A percentile compares a stretch with the other conserved stretches of the same genome.
Evolutionary conservation across 2,888 invertebrate genomes (phyloP).

Genomic region (Cordilura impudica): DNA sequence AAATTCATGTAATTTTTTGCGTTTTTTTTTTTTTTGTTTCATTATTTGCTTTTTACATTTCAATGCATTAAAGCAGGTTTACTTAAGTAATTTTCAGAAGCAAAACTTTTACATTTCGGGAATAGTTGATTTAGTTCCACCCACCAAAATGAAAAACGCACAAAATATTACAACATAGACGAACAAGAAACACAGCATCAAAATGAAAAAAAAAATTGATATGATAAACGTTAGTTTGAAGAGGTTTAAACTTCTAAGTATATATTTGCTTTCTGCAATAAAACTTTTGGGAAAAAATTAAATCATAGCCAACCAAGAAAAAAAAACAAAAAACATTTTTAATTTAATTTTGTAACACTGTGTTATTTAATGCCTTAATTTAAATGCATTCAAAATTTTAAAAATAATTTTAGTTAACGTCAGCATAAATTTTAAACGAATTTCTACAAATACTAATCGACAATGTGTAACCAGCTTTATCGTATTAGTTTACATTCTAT

Average conservation of each 20-base stretch:
- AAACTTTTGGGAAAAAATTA: constrained; percentile 39
- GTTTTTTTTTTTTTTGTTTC: neutral
- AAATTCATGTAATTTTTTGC: constrained; percentile 32
- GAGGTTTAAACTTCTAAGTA: constrained; percentile 51
- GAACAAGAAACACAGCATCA: neutral
- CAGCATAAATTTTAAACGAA: neutral
- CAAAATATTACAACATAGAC: neutral
- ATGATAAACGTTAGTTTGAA: constrained; percentile 58
- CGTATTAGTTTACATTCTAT: neutral
- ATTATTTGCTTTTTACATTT: constrained; percentile 27
- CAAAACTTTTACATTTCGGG: constrained; percentile 40
- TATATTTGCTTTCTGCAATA: constrained; percentile 46
- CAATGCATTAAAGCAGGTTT: constrained; percentile 53
- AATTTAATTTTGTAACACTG: neutral
- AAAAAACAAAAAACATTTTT: constrained; percentile 1
- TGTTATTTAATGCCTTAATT: constrained; percentile 27
- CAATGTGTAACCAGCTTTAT: neutral
- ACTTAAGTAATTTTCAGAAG: constrained; percentile 55
- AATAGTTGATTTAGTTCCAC: neutral
- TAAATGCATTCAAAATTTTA: constrained; percentile 37
- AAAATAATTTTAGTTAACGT: neutral
- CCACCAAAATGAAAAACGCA: neutral
- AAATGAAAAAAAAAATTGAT: constrained; percentile 42
- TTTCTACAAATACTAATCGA: neutral
- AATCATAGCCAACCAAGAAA: no score